A percentile compares a stretch with the other conserved stretches of the same genome.
These are phyloP conservation scores for Cremastobaeus sp. DNA, from an alignment of 2,888 invertebrate genomes.

Conservation along the genomic window DNA sequence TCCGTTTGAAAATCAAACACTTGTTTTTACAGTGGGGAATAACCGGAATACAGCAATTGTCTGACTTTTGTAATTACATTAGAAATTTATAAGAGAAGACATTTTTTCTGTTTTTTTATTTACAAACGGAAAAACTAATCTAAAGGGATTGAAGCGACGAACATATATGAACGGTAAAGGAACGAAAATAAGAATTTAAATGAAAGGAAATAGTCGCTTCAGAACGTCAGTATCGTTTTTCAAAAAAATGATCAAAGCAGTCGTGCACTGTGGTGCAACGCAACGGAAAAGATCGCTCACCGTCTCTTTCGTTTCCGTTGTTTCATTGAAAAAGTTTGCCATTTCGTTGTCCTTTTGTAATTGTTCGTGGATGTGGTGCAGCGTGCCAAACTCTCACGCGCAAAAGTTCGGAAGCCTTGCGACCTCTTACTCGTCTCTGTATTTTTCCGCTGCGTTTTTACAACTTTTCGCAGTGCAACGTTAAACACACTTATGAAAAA, in stretches of 20 bases:
- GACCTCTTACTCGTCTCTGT: conserved; percentile 33
- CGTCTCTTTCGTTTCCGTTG: conserved; percentile 18
- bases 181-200: too few species aligned
- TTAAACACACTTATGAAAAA: conserved; percentile 34
- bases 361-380: conserved; percentile 38
- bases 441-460: conserved; percentile 15
- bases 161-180: too few species aligned
- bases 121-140: too few species aligned
- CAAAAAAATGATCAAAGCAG: conserved; percentile 14
- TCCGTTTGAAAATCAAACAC: too few species aligned
- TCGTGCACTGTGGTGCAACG: not conserved
- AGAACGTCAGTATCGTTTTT: not conserved
- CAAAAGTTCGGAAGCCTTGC: conserved; percentile 37
- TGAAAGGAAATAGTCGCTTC: too few species aligned
- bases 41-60: too few species aligned
- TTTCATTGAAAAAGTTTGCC: conserved; percentile 28
- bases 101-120: too few species aligned
- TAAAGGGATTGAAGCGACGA: too few species aligned
- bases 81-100: too few species aligned
- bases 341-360: conserved; percentile 30
- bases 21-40: too few species aligned
- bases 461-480: conserved; percentile 3
- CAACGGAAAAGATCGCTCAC: conserved; percentile 8
- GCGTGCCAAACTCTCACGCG: conserved; percentile 28
- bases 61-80: too few species aligned